Evolutionary conservation across 2,888 invertebrate species (phyloP).

Genomic region (Synergus gifuensis): DNA sequence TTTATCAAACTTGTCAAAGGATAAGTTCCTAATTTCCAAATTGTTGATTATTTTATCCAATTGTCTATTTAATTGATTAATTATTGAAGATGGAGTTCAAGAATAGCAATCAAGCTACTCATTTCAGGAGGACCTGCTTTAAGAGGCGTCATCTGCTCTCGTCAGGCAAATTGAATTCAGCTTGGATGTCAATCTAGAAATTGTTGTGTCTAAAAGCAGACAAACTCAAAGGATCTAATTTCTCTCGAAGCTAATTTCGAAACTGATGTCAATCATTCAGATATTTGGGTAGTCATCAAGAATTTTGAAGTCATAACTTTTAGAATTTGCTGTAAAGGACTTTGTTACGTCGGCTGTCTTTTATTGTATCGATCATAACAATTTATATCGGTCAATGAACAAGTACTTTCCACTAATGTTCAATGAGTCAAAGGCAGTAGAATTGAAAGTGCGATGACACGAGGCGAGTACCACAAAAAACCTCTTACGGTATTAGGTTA

Average conservation of each 20-base stretch:
- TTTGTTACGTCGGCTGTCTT: not conserved
- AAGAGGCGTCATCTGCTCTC: constrained; percentile 1
- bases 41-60: not conserved
- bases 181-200: not conserved
- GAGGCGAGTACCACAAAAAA: constrained; percentile 17
- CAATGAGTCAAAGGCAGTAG: not conserved
- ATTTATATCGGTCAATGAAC: constrained; percentile 12
- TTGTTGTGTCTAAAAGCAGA: not conserved
- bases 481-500: constrained; percentile 45
- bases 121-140: not conserved
- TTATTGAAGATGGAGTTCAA: not conserved
- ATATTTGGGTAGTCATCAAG: too few relatives aligned
- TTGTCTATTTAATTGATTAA: not conserved
- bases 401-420: constrained; percentile 20
- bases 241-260: not conserved
- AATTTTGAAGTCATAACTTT: too few relatives aligned
- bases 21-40: too few relatives aligned
- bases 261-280: not conserved
- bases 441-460: constrained; percentile 21
- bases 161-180: constrained; percentile 12
- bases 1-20: not conserved
- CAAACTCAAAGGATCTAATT: not conserved
- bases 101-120: not conserved
- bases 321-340: too few relatives aligned
- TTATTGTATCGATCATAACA: not conserved